A percentile compares a stretch with the other conserved stretches of the same genome.
Conservation (phyloP, 1,140 invertebrate genomes). For the Campodea augens region DNA sequence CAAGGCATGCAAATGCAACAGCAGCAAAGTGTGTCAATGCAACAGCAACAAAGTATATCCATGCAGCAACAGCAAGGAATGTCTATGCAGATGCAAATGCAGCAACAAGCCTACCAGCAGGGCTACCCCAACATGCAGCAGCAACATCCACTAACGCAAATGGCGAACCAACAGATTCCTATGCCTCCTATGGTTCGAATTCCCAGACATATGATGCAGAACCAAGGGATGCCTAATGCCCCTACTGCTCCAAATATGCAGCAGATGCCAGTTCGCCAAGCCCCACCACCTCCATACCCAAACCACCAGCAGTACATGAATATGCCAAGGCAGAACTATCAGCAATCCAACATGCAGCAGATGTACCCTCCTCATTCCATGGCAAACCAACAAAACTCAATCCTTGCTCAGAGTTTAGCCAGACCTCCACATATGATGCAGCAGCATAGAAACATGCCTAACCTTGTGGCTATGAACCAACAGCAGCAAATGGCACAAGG, state of each 20-base stretch:
- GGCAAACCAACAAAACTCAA: slow-evolving; percentile 7
- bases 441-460: not conserved
- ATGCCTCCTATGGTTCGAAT: not conserved
- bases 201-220: slow-evolving; percentile 17
- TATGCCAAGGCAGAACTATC: not conserved
- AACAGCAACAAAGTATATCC: slow-evolving; percentile 26
- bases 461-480: slow-evolving; percentile 1
- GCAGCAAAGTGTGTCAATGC: slow-evolving; percentile 16
- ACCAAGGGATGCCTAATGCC: slow-evolving; percentile 17
- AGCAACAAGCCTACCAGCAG: slow-evolving; percentile 20
- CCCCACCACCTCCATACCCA: slow-evolving; percentile 5
- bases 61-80: slow-evolving; percentile 30
- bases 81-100: slow-evolving; percentile 23
- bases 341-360: not conserved
- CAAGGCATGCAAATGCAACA: not conserved
- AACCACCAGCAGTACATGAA: not conserved
- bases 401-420: slow-evolving; percentile 11
- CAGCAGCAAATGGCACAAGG: slow-evolving; percentile 8
- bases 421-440: not conserved
- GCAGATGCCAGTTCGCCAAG: slow-evolving; percentile 11
- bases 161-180: slow-evolving; percentile 18
- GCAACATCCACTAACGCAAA: slow-evolving; percentile 9
- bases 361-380: not conserved
- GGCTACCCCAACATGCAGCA: slow-evolving; percentile 8
- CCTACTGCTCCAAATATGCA: slow-evolving; percentile 22